Conservation (phyloP, 2,113 vertebrate genomes). For the Sinocyclocheilus rhinocerous region DNA sequence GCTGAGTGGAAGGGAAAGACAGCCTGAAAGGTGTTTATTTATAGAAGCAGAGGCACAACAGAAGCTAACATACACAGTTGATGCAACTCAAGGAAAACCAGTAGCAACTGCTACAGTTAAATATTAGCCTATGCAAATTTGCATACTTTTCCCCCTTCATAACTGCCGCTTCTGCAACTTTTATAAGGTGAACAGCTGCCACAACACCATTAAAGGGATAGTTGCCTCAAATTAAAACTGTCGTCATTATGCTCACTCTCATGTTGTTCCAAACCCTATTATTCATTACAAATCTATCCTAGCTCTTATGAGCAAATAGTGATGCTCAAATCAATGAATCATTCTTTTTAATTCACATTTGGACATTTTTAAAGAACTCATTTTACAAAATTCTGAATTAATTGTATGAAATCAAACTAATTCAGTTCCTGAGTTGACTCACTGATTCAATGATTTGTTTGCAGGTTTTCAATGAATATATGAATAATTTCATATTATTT, state of each 20-base stretch:
- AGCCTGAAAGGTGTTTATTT: background rate
- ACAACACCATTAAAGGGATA: background rate
- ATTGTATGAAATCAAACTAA: background rate
- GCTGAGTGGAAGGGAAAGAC: background rate
- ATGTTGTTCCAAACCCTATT: background rate
- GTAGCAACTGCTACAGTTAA: background rate
- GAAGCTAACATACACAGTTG: background rate
- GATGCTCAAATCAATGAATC: background rate
- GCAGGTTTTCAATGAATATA: background rate
- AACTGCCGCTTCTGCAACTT: background rate
- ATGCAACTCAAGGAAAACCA: conserved; percentile 17
- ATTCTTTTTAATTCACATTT: background rate
- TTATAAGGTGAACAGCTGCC: background rate
- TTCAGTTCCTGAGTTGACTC: background rate
- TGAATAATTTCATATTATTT: background rate
- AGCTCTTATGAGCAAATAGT: background rate
- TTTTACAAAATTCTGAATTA: background rate
- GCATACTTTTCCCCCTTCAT: background rate
- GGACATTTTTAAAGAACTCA: background rate
- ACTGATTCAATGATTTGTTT: background rate
- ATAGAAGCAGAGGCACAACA: conserved; percentile 6
- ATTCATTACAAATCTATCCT: background rate
- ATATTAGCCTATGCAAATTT: conserved; percentile 13
- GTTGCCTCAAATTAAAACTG: background rate
- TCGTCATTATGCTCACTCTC: background rate